Evolutionary conservation across 2,113 vertebrate species (phyloP).

Genomic region (Neofelis nebulosa): DNA sequence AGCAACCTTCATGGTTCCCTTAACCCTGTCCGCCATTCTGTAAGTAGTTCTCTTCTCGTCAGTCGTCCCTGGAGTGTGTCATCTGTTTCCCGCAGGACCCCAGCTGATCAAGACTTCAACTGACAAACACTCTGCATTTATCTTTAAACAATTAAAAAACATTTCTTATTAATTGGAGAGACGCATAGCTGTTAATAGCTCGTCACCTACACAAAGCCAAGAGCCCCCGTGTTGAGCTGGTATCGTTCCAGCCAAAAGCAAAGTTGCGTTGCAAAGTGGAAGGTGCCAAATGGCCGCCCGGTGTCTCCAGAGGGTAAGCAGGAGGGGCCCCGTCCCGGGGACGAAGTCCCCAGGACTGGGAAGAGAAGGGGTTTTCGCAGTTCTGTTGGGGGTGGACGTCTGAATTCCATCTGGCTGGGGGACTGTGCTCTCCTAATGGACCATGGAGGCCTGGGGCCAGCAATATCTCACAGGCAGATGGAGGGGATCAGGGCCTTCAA

Average conservation of each 20-base stretch:
- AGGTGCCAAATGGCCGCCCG: background rate
- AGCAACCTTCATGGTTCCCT: background rate
- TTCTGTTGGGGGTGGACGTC: background rate
- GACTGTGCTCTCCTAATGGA: background rate
- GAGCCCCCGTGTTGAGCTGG: background rate
- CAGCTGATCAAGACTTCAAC: background rate
- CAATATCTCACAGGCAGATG: slow-evolving; percentile 21
- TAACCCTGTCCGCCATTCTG: background rate
- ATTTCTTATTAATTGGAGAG: slow-evolving; percentile 6
- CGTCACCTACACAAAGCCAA: slow-evolving; percentile 8
- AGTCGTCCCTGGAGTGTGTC: background rate
- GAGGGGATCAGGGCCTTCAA: background rate
- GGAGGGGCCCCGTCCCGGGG: background rate
- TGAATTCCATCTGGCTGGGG: background rate
- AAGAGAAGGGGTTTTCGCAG: background rate
- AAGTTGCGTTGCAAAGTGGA: background rate
- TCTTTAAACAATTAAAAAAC: background rate
- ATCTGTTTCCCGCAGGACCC: background rate
- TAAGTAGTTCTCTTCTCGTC: slow-evolving; percentile 11
- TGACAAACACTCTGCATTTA: background rate
- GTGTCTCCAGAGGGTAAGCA: background rate
- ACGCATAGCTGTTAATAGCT: background rate
- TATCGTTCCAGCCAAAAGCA: background rate
- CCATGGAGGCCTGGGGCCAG: background rate
- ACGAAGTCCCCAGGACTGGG: background rate